phyloP scores from a whole-genome alignment of 2,888 invertebrate species.

The Macroteleia sp. region DNA sequence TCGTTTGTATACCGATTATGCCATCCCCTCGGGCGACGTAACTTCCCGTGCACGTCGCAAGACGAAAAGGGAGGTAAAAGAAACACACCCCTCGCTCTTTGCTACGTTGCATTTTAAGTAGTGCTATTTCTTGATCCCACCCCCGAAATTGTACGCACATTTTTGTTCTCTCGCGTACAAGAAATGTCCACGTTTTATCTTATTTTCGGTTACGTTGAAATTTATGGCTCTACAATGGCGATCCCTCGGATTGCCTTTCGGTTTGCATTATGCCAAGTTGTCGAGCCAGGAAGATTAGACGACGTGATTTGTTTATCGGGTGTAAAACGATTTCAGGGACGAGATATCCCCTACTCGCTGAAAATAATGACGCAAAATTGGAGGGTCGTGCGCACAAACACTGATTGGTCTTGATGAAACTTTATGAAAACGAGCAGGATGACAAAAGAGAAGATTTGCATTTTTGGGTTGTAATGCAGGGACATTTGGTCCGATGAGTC shows the following conservation, averaged over 20 bases:
- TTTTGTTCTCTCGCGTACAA: slow-evolving; percentile 11
- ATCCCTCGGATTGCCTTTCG: slow-evolving; percentile 33
- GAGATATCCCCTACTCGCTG: slow-evolving; percentile 36
- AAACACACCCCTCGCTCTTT: slow-evolving; percentile 38
- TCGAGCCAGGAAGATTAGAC: slow-evolving; percentile 42
- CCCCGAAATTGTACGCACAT: slow-evolving; percentile 6
- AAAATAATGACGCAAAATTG: slow-evolving; percentile 57
- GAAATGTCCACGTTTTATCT: slow-evolving; percentile 1
- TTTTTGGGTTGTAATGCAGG: slow-evolving; percentile 60
- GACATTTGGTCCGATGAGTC: slow-evolving; percentile 60
- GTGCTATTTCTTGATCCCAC: not conserved
- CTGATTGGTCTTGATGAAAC: slow-evolving; percentile 63
- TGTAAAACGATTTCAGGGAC: slow-evolving; percentile 51
- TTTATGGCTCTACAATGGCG: slow-evolving; percentile 12
- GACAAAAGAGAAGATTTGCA: slow-evolving; percentile 61
- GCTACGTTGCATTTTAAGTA: slow-evolving; percentile 50
- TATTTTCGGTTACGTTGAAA: not conserved
- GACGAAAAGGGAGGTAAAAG: slow-evolving; percentile 40
- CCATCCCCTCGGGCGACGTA: slow-evolving; percentile 36
- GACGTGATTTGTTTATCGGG: slow-evolving; percentile 60
- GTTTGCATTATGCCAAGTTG: slow-evolving; percentile 48
- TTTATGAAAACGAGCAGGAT: slow-evolving; percentile 61
- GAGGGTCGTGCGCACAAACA: slow-evolving; percentile 56
- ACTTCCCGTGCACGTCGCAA: slow-evolving; percentile 48
- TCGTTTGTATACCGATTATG: slow-evolving; percentile 59